Base-by-base conservation (phyloP, 2,888 invertebrate genomes). In the Yponomeuta malinellus region DNA sequence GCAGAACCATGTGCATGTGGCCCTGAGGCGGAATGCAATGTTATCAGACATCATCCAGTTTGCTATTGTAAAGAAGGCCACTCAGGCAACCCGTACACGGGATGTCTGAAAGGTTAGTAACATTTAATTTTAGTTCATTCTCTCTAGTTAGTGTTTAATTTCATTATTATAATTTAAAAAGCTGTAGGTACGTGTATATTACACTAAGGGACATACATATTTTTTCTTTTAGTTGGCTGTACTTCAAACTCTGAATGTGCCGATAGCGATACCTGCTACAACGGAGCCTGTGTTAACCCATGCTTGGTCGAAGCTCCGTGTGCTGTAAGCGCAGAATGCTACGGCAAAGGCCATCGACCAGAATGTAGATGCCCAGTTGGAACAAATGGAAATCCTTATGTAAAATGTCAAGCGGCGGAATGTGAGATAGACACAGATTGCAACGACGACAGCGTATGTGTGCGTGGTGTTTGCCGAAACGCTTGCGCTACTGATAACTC, bases 1-100 rank as follows among this genome's bases (percentile, higher is more conserved):
- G 94, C 95, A 10, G 95, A 95, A 80, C 98, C 98, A 1, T 98
- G 98, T 81, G 96, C 96, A 78, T 97, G 97, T 78, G 98, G 97
- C 69, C 92, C 94, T 2, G 95, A 97, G 80, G 95, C 98, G 6
- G 96, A 96, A 76, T 98, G 98, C 82, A 93, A 93, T 72, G 96
- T 98, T 12, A 91, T 94, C 71, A 95, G 96, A 84, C 98, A 98
- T 82, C 96, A 97, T 86, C 97, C 97, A 23, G 95, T 96, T 23
- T 98, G 98, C 83, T 95, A 93, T 78, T 98, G 98, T 83, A 93
- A 94, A 79, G 93, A 95, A 63, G 97, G 97, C 70, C 97, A 94
- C 84, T 96, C 96, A 64, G 98, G 97, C 80, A 97, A 97, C 85
- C 96, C 97, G 31, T 96, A 96, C 86, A 93, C 93, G 71, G 96